Percentiles rank a stretch among this genome's conserved stretches.
Evolutionary conservation across 2,797 vertebrate genomes (phyloP).

Genomic region (Chaetophractus vellerosus): DNA sequence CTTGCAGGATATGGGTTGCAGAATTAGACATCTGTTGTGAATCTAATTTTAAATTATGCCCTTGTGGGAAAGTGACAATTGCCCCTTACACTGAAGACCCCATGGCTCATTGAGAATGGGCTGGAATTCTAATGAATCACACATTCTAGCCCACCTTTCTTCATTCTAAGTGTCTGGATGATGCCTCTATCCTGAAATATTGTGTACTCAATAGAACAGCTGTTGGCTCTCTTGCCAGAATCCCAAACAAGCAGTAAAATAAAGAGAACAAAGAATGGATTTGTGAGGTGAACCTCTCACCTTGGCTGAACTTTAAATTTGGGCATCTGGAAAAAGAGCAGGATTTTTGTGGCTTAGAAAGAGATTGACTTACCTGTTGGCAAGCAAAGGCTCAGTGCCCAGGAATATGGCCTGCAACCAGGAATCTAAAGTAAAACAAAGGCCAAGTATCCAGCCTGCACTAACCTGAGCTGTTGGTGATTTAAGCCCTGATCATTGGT

Average conservation of each 20-base stretch:
- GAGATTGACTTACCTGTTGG: not conserved
- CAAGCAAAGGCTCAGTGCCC: not conserved
- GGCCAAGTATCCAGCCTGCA: too few species aligned
- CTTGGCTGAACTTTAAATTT: conserved; percentile 19
- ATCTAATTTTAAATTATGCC: conserved; percentile 34
- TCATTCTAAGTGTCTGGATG: not conserved
- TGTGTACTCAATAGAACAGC: not conserved
- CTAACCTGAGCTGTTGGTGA: not conserved
- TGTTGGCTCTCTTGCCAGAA: not conserved
- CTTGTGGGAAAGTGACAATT: not conserved
- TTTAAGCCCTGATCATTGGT: not conserved
- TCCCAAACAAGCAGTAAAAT: not conserved
- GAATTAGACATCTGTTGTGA: conserved; percentile 11
- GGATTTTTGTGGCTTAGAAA: conserved; percentile 50
- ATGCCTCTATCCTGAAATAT: not conserved
- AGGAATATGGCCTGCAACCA: not conserved
- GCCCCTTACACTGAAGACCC: not conserved
- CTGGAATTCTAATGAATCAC: not conserved
- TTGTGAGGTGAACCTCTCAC: not conserved
- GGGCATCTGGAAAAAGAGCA: conserved; percentile 24
- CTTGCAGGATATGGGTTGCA: conserved; percentile 34
- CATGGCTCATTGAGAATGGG: not conserved
- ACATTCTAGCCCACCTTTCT: not conserved
- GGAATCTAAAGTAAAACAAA: conserved; percentile 15
- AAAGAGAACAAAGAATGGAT: not conserved